Percentiles rank a stretch among this genome's conserved stretches.
Evolutionary conservation across 1,140 invertebrate genomes (phyloP).

Genomic region (Diorhabda elongata): DNA sequence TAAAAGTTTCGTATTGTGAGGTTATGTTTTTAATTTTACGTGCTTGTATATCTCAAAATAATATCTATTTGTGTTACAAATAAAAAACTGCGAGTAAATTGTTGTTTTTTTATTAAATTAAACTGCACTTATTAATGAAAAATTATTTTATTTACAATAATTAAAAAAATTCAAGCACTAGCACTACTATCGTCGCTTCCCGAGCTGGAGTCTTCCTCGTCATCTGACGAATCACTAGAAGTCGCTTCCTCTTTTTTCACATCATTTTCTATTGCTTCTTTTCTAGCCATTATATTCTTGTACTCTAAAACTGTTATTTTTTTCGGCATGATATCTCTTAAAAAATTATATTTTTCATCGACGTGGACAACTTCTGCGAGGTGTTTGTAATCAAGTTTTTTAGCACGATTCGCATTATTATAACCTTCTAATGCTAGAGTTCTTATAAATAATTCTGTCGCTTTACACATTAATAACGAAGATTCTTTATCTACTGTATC

Average conservation of each 20-base stretch:
- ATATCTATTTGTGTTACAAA: no score
- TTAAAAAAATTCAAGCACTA: background rate
- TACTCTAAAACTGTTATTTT: constrained; percentile 66
- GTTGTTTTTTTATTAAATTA: no score
- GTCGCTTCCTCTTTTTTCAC: constrained; percentile 18
- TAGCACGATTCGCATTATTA: constrained; percentile 45
- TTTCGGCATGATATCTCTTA: constrained; percentile 65
- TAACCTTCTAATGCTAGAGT: constrained; percentile 60
- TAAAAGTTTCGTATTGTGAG: no score
- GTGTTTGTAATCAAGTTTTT: constrained; percentile 62
- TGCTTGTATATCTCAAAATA: no score
- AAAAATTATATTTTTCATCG: constrained; percentile 61
- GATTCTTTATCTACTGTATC: constrained; percentile 73
- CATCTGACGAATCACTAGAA: constrained; percentile 19
- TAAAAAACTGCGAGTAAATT: no score
- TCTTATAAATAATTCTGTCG: constrained; percentile 68
- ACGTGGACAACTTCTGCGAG: constrained; percentile 64
- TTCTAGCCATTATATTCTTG: constrained; percentile 62
- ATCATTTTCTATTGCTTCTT: constrained; percentile 35
- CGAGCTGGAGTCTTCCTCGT: constrained; percentile 27
- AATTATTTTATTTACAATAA: no score
- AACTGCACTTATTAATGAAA: no score
- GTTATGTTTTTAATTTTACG: no score
- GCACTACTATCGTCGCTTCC: constrained; percentile 22
- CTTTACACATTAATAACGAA: constrained; percentile 66